Percentiles rank a stretch among this genome's conserved stretches.
These are phyloP conservation scores for Lophius americanus DNA, from an alignment of 2,797 vertebrate species.

Conservation along the genomic window DNA sequence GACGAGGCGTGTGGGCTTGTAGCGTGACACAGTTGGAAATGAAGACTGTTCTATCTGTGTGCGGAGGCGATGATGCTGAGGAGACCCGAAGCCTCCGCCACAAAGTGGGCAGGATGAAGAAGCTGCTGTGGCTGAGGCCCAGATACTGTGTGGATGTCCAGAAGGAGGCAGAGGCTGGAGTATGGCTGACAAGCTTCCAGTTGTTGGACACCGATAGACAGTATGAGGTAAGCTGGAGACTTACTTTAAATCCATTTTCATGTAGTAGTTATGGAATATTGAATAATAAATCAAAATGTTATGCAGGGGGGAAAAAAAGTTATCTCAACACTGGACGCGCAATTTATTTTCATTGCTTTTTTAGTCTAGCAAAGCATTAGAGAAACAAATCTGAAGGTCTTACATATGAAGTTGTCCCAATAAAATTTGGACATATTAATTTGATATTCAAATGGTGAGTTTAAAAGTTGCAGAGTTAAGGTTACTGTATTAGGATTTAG, in stretches of 20 bases:
- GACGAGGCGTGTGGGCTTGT: constrained; percentile 44
- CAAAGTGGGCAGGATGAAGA: constrained; percentile 71
- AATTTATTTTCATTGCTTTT: no score
- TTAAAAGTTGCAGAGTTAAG: neutral
- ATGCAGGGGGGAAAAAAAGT: no score
- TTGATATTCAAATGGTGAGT: neutral
- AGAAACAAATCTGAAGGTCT: no score
- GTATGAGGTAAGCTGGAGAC: constrained; percentile 65
- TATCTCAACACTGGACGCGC: no score
- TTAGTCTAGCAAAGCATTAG: no score
- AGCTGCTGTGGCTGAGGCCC: constrained; percentile 58
- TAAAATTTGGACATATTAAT: neutral
- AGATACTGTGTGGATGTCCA: constrained; percentile 51
- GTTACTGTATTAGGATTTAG: no score
- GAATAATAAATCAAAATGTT: no score
- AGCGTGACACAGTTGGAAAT: constrained; percentile 61
- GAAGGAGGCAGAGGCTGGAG: constrained; percentile 66
- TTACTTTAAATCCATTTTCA: neutral
- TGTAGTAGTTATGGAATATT: neutral
- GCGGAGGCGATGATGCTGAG: constrained; percentile 52
- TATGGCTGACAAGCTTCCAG: constrained; percentile 79
- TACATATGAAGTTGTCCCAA: no score
- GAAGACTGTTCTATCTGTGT: constrained; percentile 64
- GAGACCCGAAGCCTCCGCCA: constrained; percentile 61
- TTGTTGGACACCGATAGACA: constrained; percentile 62